Evolutionary conservation across 2,888 invertebrate genomes (phyloP).

Genomic region (Panzeria rudis): DNA sequence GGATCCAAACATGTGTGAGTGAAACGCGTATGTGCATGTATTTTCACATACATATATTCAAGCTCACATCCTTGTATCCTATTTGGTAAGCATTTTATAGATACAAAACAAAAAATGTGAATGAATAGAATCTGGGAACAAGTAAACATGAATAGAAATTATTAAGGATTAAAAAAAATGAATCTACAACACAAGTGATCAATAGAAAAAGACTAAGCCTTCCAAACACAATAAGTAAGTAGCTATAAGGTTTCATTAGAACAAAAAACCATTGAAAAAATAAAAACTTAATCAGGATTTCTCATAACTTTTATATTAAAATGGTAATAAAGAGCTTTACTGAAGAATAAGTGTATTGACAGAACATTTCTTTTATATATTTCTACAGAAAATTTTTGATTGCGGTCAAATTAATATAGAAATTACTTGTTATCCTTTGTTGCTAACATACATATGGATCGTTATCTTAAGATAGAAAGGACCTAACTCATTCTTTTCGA

Average conservation of each 20-base stretch:
- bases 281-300: background rate
- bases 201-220: conserved; percentile 13
- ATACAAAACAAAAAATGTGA: conserved; percentile 15
- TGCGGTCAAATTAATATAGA: background rate
- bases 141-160: conserved; percentile 44
- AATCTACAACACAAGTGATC: conserved; percentile 30
- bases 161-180: conserved; percentile 44
- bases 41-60: background rate
- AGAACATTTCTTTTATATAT: background rate
- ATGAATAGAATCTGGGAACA: conserved; percentile 20
- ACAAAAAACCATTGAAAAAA: background rate
- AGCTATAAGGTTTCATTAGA: conserved; percentile 5
- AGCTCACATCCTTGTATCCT: conserved; percentile 41
- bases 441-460: too few relatives aligned
- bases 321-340: background rate
- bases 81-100: conserved; percentile 21
- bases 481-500: too few relatives aligned
- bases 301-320: background rate
- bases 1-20: background rate
- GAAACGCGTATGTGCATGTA: background rate
- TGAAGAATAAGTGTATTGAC: background rate
- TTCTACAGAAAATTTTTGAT: background rate
- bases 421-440: too few relatives aligned
- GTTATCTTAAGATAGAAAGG: too few relatives aligned
- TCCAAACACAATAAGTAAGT: background rate